Percentiles rank a stretch among this genome's conserved stretches.
phyloP scores from a whole-genome alignment of 2,888 invertebrate species.

The Zaprionus obscuricornis region DNA sequence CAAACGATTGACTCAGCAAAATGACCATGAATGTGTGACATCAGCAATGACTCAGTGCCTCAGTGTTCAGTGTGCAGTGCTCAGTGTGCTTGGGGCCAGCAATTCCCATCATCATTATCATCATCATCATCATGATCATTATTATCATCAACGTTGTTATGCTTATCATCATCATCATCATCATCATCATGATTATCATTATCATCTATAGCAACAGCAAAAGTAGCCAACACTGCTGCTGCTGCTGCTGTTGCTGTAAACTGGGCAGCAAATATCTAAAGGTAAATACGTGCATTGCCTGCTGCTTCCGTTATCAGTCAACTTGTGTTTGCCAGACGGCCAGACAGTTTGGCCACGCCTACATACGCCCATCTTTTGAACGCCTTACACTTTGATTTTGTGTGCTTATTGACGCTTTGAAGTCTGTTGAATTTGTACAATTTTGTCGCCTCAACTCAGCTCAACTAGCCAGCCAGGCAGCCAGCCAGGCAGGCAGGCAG shows the following conservation, averaged over 20 bases:
- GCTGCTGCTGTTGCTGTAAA: constrained; percentile 30
- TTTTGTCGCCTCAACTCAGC: constrained; percentile 59
- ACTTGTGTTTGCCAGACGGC: constrained; percentile 61
- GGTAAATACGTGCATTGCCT: constrained; percentile 74
- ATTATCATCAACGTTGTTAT: no score
- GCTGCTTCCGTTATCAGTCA: constrained; percentile 75
- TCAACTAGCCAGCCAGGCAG: constrained; percentile 24
- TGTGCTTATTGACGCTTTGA: constrained; percentile 74
- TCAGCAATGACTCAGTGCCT: constrained; percentile 56
- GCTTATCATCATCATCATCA: constrained; percentile 17
- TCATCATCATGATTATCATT: no score
- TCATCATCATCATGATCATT: constrained; percentile 10
- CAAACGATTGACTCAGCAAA: constrained; percentile 77
- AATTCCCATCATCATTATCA: constrained; percentile 12
- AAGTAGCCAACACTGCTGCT: no score
- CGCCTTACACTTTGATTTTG: constrained; percentile 38
- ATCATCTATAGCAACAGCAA: no score
- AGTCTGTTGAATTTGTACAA: constrained; percentile 69
- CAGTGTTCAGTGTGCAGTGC: no score
- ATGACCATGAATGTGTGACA: constrained; percentile 77
- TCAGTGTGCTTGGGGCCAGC: neutral
- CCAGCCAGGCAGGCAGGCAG: neutral
- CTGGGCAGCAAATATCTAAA: constrained; percentile 60
- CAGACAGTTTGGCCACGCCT: constrained; percentile 32
- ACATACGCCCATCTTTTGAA: constrained; percentile 5